A percentile compares a stretch with the other conserved stretches of the same genome.
Conservation (phyloP, 2,113 vertebrate species). For the Sander vitreus region DNA sequence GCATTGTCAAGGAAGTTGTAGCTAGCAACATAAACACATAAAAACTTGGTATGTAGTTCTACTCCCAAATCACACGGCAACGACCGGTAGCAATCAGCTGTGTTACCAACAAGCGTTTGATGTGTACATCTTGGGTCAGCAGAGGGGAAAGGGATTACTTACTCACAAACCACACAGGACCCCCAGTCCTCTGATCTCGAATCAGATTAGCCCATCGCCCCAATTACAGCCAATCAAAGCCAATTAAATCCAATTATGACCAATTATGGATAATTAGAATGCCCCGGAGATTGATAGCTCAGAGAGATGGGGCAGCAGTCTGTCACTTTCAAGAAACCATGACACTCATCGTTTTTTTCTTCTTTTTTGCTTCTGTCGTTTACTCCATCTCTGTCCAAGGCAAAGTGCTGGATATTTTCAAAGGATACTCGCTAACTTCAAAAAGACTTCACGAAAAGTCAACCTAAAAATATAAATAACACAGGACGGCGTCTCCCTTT, state of each 20-base stretch:
- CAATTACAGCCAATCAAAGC: slow-evolving; percentile 82
- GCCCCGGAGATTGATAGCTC: slow-evolving; percentile 78
- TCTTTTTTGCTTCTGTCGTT: slow-evolving; percentile 13
- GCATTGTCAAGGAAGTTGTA: slow-evolving; percentile 24
- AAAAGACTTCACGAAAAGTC: slow-evolving; percentile 45
- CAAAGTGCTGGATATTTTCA: slow-evolving; percentile 70
- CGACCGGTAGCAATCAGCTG: slow-evolving; percentile 71
- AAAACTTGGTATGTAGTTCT: slow-evolving; percentile 11
- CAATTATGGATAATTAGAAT: slow-evolving; percentile 80
- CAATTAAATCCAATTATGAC: slow-evolving; percentile 79
- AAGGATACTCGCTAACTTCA: slow-evolving; percentile 40
- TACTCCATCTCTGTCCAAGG: slow-evolving; percentile 64
- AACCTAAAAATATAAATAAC: slow-evolving; percentile 50
- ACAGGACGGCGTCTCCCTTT: slow-evolving; percentile 12
- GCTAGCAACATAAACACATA: slow-evolving; percentile 42
- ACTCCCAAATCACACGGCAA: slow-evolving; percentile 46
- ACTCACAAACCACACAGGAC: slow-evolving; percentile 74
- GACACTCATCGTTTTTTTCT: slow-evolving; percentile 48
- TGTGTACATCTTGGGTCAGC: slow-evolving; percentile 73
- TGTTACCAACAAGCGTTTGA: slow-evolving; percentile 67
- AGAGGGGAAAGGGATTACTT: slow-evolving; percentile 67
- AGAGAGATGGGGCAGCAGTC: slow-evolving; percentile 65
- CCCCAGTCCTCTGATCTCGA: slow-evolving; percentile 75
- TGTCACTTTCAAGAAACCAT: slow-evolving; percentile 71
- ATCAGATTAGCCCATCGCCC: slow-evolving; percentile 76